Percentiles rank a stretch among this genome's conserved stretches.
phyloP scores from a whole-genome alignment of 2,797 vertebrate genomes.

The Amphiprion clarkii region DNA sequence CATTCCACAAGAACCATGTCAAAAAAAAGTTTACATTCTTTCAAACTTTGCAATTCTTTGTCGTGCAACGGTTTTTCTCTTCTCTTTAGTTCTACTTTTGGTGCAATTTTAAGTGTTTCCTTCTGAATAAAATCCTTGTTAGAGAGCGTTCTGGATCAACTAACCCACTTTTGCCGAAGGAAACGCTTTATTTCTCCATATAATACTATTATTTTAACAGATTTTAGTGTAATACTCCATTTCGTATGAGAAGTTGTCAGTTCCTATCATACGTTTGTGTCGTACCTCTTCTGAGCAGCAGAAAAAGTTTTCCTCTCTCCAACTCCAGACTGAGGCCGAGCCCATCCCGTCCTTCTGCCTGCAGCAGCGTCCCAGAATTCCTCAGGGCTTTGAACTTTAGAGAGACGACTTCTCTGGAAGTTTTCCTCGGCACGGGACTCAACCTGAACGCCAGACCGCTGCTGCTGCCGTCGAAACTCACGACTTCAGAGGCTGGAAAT shows the following conservation, averaged over 20 bases:
- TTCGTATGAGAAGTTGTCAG: background rate
- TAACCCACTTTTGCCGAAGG: too few species aligned
- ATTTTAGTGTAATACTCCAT: background rate
- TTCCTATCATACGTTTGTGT: background rate
- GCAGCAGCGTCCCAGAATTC: conserved; percentile 91
- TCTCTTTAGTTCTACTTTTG: too few species aligned
- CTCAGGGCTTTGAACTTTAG: conserved; percentile 94
- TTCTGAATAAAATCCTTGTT: too few species aligned
- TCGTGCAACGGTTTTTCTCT: too few species aligned
- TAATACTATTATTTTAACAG: too few species aligned
- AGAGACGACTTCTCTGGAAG: conserved; percentile 87
- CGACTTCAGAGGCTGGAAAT: conserved; percentile 90
- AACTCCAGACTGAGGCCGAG: conserved; percentile 89
- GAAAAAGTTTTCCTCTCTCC: conserved; percentile 89
- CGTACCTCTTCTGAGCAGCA: conserved; percentile 90
- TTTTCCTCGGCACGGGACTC: conserved; percentile 75
- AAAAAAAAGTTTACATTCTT: too few species aligned
- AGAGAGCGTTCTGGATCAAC: too few species aligned
- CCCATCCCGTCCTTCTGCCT: conserved; percentile 85
- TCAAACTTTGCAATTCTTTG: too few species aligned
- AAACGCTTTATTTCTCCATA: too few species aligned
- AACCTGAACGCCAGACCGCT: conserved; percentile 88
- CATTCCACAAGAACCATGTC: too few species aligned
- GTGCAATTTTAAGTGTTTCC: too few species aligned
- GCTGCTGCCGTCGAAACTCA: conserved; percentile 88